Evolutionary conservation across 2,113 vertebrate genomes (phyloP).

Genomic region (Phrynocephalus versicolor): DNA sequence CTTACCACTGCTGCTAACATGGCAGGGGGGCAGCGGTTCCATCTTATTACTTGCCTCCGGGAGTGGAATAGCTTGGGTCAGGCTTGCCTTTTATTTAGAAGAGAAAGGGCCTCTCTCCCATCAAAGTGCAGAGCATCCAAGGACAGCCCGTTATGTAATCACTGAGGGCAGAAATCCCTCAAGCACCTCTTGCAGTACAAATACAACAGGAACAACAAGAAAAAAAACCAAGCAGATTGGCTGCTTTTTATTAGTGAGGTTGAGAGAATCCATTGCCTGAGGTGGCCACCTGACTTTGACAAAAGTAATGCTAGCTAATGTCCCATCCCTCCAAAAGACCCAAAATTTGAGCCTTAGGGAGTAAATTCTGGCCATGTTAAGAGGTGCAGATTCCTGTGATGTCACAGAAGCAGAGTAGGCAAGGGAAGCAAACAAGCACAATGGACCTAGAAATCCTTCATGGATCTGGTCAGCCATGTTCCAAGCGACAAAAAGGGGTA

Average conservation of each 20-base stretch:
- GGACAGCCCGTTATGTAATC: background rate
- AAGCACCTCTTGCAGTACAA: background rate
- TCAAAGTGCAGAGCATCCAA: background rate
- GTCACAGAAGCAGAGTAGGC: too few species aligned
- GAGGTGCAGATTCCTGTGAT: too few species aligned
- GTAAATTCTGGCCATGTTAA: too few species aligned
- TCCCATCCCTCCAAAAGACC: too few species aligned
- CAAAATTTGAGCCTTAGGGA: too few species aligned
- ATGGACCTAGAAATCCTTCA: too few species aligned
- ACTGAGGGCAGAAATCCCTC: background rate
- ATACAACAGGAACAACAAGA: background rate
- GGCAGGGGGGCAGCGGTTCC: background rate
- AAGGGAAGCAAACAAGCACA: too few species aligned
- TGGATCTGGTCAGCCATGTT: too few species aligned
- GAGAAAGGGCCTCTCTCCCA: background rate
- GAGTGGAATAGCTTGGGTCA: background rate
- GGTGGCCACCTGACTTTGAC: background rate
- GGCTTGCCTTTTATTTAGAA: background rate
- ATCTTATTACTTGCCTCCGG: background rate
- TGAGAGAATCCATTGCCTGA: background rate
- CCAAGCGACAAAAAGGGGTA: too few species aligned
- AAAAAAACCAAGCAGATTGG: background rate
- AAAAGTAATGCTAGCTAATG: background rate
- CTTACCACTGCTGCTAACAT: background rate
- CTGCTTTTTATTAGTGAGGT: background rate